A percentile compares a stretch with the other conserved stretches of the same genome.
These are phyloP conservation scores for Helleia helle DNA, from an alignment of 2,888 invertebrate genomes.

Conservation along the genomic window DNA sequence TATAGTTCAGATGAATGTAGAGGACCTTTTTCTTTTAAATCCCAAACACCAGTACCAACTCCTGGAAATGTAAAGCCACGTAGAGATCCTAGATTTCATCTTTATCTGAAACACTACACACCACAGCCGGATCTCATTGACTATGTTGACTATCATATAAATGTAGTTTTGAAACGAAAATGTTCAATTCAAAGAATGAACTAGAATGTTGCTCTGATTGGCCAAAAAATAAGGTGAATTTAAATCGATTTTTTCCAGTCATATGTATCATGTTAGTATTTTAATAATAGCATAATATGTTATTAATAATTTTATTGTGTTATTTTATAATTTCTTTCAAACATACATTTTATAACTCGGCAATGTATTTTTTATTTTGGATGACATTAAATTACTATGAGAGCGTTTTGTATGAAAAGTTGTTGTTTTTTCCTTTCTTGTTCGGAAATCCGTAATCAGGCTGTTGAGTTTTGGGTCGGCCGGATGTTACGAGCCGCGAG, in stretches of 20 bases:
- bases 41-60: conserved; percentile 32
- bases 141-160: conserved; percentile 57
- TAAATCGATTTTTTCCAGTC: too few species aligned
- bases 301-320: too few species aligned
- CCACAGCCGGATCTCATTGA: conserved; percentile 56
- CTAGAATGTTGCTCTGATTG: too few species aligned
- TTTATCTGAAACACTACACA: conserved; percentile 54
- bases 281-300: too few species aligned
- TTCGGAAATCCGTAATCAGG: conserved; percentile 73
- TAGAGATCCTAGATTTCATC: conserved; percentile 52
- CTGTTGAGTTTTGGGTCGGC: conserved; percentile 71
- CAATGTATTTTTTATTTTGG: too few species aligned
- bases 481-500: conserved; percentile 69
- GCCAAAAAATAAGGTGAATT: too few species aligned
- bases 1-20: conserved; percentile 27
- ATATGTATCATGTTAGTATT: too few species aligned
- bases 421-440: conserved; percentile 60
- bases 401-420: conserved; percentile 13
- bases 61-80: conserved; percentile 25
- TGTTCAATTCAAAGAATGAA: conserved; percentile 44
- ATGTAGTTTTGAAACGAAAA: conserved; percentile 42
- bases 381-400: too few species aligned
- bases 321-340: too few species aligned
- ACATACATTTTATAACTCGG: too few species aligned
- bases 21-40: conserved; percentile 43